phyloP scores from a whole-genome alignment of 1,140 invertebrate species.

The Platyura marginata region DNA sequence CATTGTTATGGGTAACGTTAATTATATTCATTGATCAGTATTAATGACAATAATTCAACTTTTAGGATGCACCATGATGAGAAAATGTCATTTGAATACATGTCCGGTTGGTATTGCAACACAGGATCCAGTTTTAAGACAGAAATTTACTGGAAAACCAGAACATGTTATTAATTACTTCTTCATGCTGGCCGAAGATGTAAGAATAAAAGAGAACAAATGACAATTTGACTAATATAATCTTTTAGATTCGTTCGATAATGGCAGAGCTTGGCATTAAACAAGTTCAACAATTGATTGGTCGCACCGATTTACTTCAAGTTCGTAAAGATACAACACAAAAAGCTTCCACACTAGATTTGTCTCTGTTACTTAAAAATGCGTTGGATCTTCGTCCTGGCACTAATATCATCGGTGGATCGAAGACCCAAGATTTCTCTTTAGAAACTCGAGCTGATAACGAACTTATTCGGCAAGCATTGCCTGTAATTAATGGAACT shows the following conservation, averaged over 20 bases:
- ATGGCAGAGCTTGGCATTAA: conserved; percentile 85
- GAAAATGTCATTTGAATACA: conserved; percentile 98
- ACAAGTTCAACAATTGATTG: conserved; percentile 84
- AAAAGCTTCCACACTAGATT: conserved; percentile 76
- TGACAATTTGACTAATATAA: background rate
- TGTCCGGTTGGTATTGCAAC: conserved; percentile 98
- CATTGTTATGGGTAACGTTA: conserved; percentile 60
- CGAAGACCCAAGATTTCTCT: conserved; percentile 74
- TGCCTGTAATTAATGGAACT: conserved; percentile 53
- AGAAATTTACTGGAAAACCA: conserved; percentile 94
- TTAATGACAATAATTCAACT: conserved; percentile 9
- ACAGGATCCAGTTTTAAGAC: conserved; percentile 84
- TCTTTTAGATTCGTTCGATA: conserved; percentile 53
- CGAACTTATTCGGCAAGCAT: conserved; percentile 54
- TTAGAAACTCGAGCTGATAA: conserved; percentile 80
- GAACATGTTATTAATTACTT: conserved; percentile 97
- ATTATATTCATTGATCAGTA: background rate
- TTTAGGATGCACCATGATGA: conserved; percentile 94
- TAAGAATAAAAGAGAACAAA: conserved; percentile 23
- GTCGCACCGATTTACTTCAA: conserved; percentile 78
- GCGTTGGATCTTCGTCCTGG: conserved; percentile 76
- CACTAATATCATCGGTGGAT: conserved; percentile 81
- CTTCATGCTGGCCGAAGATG: conserved; percentile 95
- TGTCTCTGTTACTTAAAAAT: conserved; percentile 71
- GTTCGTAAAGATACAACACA: conserved; percentile 36